Percentiles rank a stretch among this genome's conserved stretches.
These are phyloP conservation scores for Tangara arthus DNA, from an alignment of 2,797 vertebrate genomes.

Conservation along the genomic window DNA sequence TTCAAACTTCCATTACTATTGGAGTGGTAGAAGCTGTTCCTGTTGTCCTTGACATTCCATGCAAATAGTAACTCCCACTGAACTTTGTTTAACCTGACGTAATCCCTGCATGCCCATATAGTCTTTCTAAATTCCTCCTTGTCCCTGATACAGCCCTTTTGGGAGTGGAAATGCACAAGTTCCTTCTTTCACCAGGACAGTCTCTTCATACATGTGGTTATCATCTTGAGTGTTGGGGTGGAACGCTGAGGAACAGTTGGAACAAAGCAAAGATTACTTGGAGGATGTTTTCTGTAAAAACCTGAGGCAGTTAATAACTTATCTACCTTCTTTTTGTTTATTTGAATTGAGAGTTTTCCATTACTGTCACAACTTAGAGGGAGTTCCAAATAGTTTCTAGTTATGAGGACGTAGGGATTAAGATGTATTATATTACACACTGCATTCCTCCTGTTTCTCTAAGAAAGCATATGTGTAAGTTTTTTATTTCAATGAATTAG, in stretches of 20 bases:
- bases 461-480: neutral
- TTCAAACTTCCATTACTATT: neutral
- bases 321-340: neutral
- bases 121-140: neutral
- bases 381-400: neutral
- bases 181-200: neutral
- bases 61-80: neutral
- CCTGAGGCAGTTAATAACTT: neutral
- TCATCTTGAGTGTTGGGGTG: neutral
- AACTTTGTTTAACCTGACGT: neutral
- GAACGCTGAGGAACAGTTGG: neutral
- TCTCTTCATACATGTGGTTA: neutral
- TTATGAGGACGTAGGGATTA: neutral
- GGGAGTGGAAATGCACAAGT: neutral
- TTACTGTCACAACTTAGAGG: neutral
- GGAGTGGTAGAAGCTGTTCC: neutral
- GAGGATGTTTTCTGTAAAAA: neutral
- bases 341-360: conserved; percentile 34
- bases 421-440: neutral
- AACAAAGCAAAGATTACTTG: neutral
- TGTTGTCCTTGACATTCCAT: neutral
- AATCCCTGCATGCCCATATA: neutral
- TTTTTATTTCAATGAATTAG: neutral
- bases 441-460: neutral
- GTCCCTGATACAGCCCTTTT: neutral